A percentile compares a stretch with the other conserved stretches of the same genome.
phyloP scores from a whole-genome alignment of 2,113 vertebrate genomes.

The Lepus timidus region DNA sequence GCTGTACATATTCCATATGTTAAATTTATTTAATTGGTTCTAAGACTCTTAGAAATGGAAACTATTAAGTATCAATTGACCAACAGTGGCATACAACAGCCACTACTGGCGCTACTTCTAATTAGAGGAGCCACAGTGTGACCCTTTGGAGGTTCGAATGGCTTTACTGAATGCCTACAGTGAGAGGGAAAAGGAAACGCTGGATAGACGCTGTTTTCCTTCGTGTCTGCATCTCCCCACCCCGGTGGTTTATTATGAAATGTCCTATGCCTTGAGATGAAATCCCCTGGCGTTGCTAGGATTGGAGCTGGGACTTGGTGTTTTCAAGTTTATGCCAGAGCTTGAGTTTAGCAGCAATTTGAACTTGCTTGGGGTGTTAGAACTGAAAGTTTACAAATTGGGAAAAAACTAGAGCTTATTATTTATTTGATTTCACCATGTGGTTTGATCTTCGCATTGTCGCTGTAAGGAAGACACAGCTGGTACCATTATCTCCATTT shows the following conservation, averaged over 20 bases:
- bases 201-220: background rate
- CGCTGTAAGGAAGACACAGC: background rate
- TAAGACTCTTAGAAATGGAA: background rate
- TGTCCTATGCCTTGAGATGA: background rate
- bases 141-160: background rate
- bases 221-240: background rate
- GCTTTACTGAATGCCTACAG: background rate
- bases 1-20: background rate
- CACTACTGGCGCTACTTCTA: background rate
- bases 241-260: background rate
- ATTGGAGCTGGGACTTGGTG: background rate
- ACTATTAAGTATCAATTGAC: background rate
- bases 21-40: conserved; percentile 18
- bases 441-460: background rate
- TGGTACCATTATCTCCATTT: background rate
- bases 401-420: background rate
- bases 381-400: background rate
- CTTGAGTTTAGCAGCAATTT: background rate
- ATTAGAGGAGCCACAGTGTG: background rate
- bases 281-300: background rate
- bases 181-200: background rate
- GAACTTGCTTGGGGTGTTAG: background rate
- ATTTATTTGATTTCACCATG: background rate
- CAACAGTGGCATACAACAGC: background rate
- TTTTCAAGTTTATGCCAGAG: conserved; percentile 7